Percentiles rank a stretch among this genome's conserved stretches.
Evolutionary conservation across 2,888 invertebrate genomes (phyloP).

Genomic region (Autographa gamma): DNA sequence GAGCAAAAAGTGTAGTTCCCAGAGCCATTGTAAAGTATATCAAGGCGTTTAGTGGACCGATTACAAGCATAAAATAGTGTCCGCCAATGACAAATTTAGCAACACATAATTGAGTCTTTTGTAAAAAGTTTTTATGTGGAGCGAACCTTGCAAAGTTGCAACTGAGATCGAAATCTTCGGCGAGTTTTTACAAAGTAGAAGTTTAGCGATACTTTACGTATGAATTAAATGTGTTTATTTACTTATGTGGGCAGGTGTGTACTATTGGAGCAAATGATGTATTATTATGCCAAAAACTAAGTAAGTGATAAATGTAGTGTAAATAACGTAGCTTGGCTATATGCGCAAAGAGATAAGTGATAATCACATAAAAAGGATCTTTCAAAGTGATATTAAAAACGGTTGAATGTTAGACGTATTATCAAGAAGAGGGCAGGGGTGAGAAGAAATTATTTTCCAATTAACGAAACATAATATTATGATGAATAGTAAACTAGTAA

Average conservation of each 20-base stretch:
- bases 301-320: too few relatives aligned
- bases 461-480: too few relatives aligned
- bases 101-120: slow-evolving; percentile 42
- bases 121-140: slow-evolving; percentile 17
- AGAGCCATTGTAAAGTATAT: slow-evolving; percentile 65
- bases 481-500: too few relatives aligned
- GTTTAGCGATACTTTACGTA: background rate
- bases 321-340: too few relatives aligned
- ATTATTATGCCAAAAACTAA: too few relatives aligned
- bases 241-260: background rate
- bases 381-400: too few relatives aligned
- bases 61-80: slow-evolving; percentile 55
- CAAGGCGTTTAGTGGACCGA: slow-evolving; percentile 59
- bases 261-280: too few relatives aligned
- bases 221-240: background rate
- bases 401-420: too few relatives aligned
- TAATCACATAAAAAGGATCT: too few relatives aligned
- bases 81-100: slow-evolving; percentile 55
- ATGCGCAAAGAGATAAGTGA: too few relatives aligned
- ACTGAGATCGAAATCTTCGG: background rate
- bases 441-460: too few relatives aligned
- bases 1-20: slow-evolving; percentile 57
- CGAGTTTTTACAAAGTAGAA: background rate
- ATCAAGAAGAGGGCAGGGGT: too few relatives aligned
- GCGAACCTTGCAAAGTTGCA: background rate